Evolutionary conservation across 2,888 invertebrate species (phyloP).

Genomic region (Theodoxus fluviatilis): DNA sequence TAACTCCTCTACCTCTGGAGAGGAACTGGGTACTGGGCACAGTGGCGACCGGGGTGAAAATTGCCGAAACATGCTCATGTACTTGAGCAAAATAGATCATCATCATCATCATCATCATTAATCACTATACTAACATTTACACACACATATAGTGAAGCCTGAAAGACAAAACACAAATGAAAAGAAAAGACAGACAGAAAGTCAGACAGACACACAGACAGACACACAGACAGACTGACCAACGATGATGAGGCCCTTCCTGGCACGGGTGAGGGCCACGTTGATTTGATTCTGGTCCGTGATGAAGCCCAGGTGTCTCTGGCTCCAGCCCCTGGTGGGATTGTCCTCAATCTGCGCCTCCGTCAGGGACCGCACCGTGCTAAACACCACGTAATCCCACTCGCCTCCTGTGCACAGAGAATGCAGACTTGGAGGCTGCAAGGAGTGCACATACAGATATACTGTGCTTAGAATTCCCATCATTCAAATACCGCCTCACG

Average conservation of each 20-base stretch:
- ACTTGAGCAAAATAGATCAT: too few relatives aligned
- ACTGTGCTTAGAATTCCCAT: too few relatives aligned
- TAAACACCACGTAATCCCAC: constrained; percentile 46
- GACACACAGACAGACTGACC: constrained; percentile 32
- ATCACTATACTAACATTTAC: too few relatives aligned
- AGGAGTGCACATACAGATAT: too few relatives aligned
- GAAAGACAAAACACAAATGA: not conserved
- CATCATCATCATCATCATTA: too few relatives aligned
- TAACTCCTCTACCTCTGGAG: too few relatives aligned
- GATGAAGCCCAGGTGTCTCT: constrained; percentile 45
- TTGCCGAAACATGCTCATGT: too few relatives aligned
- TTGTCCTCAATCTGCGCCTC: constrained; percentile 33
- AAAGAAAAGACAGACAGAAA: not conserved
- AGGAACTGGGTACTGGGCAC: too few relatives aligned
- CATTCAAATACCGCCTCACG: too few relatives aligned
- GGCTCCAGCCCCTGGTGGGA: constrained; percentile 40
- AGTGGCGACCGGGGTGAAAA: too few relatives aligned
- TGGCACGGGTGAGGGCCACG: constrained; percentile 46
- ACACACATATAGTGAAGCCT: too few relatives aligned
- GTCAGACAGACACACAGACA: not conserved
- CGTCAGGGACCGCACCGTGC: constrained; percentile 45
- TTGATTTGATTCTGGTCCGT: constrained; percentile 45
- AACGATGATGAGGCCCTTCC: constrained; percentile 46
- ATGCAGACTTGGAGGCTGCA: too few relatives aligned
- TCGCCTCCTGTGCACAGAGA: constrained; percentile 33